A percentile compares a stretch with the other conserved stretches of the same genome.
Evolutionary conservation across 1,140 invertebrate species (phyloP).

Genomic region (Drusus annulatus): DNA sequence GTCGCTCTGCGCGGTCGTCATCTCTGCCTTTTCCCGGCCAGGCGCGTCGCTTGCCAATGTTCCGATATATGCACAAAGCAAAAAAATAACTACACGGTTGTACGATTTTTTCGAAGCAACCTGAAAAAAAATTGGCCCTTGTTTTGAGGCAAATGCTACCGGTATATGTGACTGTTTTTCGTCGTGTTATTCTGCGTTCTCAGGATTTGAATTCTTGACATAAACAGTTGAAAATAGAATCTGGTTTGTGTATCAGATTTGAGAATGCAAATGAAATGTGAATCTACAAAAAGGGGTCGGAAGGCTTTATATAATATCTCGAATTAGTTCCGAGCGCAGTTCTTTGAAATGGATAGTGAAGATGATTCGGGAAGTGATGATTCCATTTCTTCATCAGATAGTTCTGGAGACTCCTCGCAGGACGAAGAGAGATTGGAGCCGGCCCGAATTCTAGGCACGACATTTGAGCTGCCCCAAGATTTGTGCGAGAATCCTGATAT

Average conservation of each 20-base stretch:
- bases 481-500: constrained; percentile 70
- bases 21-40: constrained; percentile 44
- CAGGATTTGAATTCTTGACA: constrained; percentile 35
- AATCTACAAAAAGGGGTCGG: constrained; percentile 14
- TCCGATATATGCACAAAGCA: constrained; percentile 22
- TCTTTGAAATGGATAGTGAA: constrained; percentile 41
- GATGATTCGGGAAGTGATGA: constrained; percentile 43
- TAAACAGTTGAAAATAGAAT: constrained; percentile 46
- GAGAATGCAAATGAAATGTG: constrained; percentile 30
- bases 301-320: constrained; percentile 31
- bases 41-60: constrained; percentile 40
- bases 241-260: constrained; percentile 32
- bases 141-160: constrained; percentile 1
- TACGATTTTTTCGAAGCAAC: constrained; percentile 13
- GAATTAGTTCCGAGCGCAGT: constrained; percentile 10
- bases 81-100: not conserved
- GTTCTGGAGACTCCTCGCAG: constrained; percentile 50
- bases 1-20: constrained; percentile 42
- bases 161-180: not conserved
- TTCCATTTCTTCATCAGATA: constrained; percentile 42
- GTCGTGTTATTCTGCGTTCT: constrained; percentile 29
- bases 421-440: constrained; percentile 66
- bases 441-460: constrained; percentile 63
- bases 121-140: not conserved
- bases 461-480: constrained; percentile 68